These are phyloP conservation scores for Eidolon dupreanum DNA, from an alignment of 2,797 vertebrate genomes.

Conservation along the genomic window DNA sequence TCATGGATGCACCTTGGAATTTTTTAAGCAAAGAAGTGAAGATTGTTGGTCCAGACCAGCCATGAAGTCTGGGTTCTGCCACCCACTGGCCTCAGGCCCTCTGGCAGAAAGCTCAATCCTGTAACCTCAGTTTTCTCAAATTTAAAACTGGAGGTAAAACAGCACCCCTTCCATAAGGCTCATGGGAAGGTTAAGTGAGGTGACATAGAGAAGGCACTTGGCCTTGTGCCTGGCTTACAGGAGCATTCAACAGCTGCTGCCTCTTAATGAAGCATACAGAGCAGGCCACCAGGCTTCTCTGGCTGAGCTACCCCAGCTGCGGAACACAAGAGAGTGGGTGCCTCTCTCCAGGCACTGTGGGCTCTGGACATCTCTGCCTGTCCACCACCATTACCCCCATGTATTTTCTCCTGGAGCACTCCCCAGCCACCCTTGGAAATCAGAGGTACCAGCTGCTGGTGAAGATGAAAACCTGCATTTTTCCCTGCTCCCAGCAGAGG, in stretches of 20 bases:
- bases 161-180: rapidly evolving
- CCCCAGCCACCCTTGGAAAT: not conserved
- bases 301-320: not conserved
- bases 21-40: not conserved
- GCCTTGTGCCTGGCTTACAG: not conserved
- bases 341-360: not conserved
- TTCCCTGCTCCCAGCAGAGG: not conserved
- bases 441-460: not conserved
- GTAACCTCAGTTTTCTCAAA: not conserved
- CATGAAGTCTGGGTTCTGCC: not conserved
- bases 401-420: not conserved
- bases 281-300: not conserved
- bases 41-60: not conserved
- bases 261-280: not conserved
- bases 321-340: rapidly evolving
- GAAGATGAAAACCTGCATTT: not conserved
- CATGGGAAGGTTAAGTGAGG: not conserved
- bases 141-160: not conserved
- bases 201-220: not conserved
- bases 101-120: not conserved
- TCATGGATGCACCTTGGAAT: not conserved
- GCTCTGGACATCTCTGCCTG: not conserved
- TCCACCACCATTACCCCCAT: rapidly evolving
- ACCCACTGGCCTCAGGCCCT: too few species aligned
- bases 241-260: not conserved